Base-by-base conservation (phyloP, 2,113 vertebrate genomes). In the Nycticorax nycticorax region DNA sequence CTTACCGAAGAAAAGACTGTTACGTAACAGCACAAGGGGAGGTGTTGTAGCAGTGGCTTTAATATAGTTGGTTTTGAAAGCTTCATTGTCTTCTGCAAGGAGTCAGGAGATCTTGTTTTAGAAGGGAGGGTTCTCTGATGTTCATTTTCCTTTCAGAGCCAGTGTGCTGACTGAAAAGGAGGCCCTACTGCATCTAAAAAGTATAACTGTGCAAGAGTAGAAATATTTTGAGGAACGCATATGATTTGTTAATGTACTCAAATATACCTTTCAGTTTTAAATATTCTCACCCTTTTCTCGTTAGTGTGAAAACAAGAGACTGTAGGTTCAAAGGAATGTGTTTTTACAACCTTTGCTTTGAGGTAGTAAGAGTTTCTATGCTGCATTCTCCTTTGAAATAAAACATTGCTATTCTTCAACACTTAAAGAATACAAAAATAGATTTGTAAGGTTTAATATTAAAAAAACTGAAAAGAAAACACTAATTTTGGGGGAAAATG, bases 371-470 rank as follows among this genome's bases (percentile, higher is more conserved):
- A 77, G 39, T 43, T 77, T 48, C 14, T 82, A 0, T 53, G 64
- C 52, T 74, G 37, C 9, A 7, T 84, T 87, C 68, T 57, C 45
- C 63, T 89, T 91, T 50, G 55, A 86, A 95, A 33, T 86, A 28
- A 45, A 84, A 15, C 11, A 4, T 5, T 33, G 15, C 57, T 86
- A 1, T 86, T 83, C 37, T 53, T 63, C 10, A 88, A 83, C 22
- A 59, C 8, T 16, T 52, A 22, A 33, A 79, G 11, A 72, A 62
- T 50, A 23, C 24, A 43, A 24, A 82, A 45, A 24, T 60, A 43
- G 1, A 26, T 66, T 48, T 57, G 12, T 77, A 80, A 37, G 33
- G 63, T 8, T 33, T 20, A 18, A 5, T 50, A 10, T 28, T 28
- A 19, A 23, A 48, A 48, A 89, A 66, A 73, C 37, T 1, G 1